phyloP scores from a whole-genome alignment of 2,888 invertebrate species.

The Dorcus hopei region DNA sequence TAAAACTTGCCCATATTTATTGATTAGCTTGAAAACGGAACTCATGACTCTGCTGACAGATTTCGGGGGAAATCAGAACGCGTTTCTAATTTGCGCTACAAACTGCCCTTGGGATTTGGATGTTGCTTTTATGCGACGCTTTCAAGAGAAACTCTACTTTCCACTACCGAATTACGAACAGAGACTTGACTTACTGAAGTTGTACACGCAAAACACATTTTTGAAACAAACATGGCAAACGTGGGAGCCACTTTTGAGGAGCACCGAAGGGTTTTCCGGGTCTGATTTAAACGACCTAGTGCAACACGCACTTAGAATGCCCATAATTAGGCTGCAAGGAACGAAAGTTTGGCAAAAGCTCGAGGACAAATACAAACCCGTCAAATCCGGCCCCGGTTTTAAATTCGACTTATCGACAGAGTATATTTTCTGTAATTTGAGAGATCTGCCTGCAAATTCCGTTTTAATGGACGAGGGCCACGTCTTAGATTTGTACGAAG shows the following conservation, averaged over 20 bases:
- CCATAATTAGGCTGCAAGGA: slow-evolving; percentile 51
- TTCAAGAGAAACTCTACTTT: slow-evolving; percentile 56
- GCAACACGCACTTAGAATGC: slow-evolving; percentile 49
- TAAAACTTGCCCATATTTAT: neutral
- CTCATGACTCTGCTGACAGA: slow-evolving; percentile 54
- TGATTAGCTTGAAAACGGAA: slow-evolving; percentile 54
- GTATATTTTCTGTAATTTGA: slow-evolving; percentile 19
- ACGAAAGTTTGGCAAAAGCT: slow-evolving; percentile 44
- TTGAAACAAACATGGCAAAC: slow-evolving; percentile 32
- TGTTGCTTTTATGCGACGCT: slow-evolving; percentile 56
- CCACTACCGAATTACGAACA: slow-evolving; percentile 50
- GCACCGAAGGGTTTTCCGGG: slow-evolving; percentile 55
- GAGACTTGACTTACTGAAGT: slow-evolving; percentile 37
- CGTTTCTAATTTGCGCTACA: slow-evolving; percentile 55
- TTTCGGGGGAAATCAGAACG: slow-evolving; percentile 36
- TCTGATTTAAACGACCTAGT: slow-evolving; percentile 54
- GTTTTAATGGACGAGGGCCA: slow-evolving; percentile 33
- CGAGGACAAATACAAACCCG: slow-evolving; percentile 34
- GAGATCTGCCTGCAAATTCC: slow-evolving; percentile 34
- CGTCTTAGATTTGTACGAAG: slow-evolving; percentile 38
- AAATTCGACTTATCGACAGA: neutral
- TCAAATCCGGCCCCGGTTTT: slow-evolving; percentile 1
- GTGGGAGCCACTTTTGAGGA: slow-evolving; percentile 45
- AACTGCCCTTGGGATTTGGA: slow-evolving; percentile 64
- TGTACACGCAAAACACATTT: slow-evolving; percentile 32